A percentile compares a stretch with the other conserved stretches of the same genome.
These are phyloP conservation scores for Halictus quadricinctus DNA, from an alignment of 2,888 invertebrate species.

Conservation along the genomic window DNA sequence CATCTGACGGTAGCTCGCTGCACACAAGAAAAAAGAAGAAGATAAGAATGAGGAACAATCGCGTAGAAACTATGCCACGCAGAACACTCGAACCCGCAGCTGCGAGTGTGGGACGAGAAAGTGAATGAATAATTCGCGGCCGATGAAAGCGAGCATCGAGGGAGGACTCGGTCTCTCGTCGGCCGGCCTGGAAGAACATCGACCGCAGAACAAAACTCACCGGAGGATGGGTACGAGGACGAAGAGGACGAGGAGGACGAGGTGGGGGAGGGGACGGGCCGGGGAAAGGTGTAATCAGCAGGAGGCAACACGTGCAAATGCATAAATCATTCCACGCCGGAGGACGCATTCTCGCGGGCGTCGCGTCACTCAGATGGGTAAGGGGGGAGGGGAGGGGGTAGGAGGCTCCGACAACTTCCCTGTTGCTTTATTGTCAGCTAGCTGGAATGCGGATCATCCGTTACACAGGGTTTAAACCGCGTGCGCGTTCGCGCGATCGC, in stretches of 20 bases:
- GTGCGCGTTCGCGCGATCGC: not conserved
- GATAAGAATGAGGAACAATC: not conserved
- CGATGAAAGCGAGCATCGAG: conserved; percentile 26
- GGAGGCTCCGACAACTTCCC: conserved; percentile 26
- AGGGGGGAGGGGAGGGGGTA: not conserved
- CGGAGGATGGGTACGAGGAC: not conserved
- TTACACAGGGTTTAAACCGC: conserved; percentile 25
- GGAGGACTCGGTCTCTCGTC: not conserved
- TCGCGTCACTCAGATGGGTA: not conserved
- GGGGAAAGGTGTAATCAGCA: conserved; percentile 42
- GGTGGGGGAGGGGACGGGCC: not conserved
- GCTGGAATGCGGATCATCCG: conserved; percentile 55
- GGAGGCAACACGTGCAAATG: conserved; percentile 38
- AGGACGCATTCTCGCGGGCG: conserved; percentile 39
- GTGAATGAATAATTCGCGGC: conserved; percentile 10
- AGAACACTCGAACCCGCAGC: not conserved
- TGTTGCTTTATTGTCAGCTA: conserved; percentile 41
- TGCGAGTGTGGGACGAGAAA: conserved; percentile 8
- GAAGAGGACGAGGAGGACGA: not conserved
- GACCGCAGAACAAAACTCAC: conserved; percentile 4
- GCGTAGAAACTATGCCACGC: not conserved
- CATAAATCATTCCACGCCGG: conserved; percentile 53
- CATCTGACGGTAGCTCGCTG: not conserved
- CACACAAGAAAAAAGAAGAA: not conserved
- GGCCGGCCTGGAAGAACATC: conserved; percentile 5